phyloP scores from a whole-genome alignment of 2,888 invertebrate genomes.

The Panorpa germanica region DNA sequence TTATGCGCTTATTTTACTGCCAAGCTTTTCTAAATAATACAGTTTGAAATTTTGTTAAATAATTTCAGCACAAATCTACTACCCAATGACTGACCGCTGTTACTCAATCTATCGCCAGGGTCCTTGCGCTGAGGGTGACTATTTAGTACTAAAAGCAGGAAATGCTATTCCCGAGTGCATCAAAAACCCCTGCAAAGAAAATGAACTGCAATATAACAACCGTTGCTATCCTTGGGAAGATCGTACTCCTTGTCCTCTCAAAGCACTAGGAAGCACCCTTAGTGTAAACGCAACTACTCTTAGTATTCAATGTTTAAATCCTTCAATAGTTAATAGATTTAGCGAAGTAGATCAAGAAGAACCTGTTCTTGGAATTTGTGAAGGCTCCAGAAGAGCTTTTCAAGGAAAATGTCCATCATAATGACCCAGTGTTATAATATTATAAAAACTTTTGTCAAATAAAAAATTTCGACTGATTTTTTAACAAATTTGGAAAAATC shows the following conservation, averaged over 20 bases:
- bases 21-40: slow-evolving; percentile 1
- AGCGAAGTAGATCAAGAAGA: slow-evolving; percentile 14
- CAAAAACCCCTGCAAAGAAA: slow-evolving; percentile 33
- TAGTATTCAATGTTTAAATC: slow-evolving; percentile 32
- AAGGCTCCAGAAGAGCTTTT: slow-evolving; percentile 16
- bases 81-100: slow-evolving; percentile 38
- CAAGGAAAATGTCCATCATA: slow-evolving; percentile 16
- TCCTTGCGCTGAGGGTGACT: slow-evolving; percentile 34
- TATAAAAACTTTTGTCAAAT: no score
- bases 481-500: no score
- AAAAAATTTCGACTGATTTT: no score
- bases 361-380: slow-evolving; percentile 19
- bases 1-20: background rate
- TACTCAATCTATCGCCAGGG: slow-evolving; percentile 42
- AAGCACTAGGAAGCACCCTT: slow-evolving; percentile 26
- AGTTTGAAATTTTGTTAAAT: slow-evolving; percentile 5
- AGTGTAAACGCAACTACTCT: slow-evolving; percentile 40
- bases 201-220: slow-evolving; percentile 22
- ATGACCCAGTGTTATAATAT: no score
- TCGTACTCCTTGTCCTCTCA: slow-evolving; percentile 18
- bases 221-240: slow-evolving; percentile 17
- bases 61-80: slow-evolving; percentile 32
- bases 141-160: slow-evolving; percentile 30
- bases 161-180: slow-evolving; percentile 37
- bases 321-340: slow-evolving; percentile 19